Conservation (phyloP, 2,797 vertebrate genomes). For the Cetoscarus ocellatus region DNA sequence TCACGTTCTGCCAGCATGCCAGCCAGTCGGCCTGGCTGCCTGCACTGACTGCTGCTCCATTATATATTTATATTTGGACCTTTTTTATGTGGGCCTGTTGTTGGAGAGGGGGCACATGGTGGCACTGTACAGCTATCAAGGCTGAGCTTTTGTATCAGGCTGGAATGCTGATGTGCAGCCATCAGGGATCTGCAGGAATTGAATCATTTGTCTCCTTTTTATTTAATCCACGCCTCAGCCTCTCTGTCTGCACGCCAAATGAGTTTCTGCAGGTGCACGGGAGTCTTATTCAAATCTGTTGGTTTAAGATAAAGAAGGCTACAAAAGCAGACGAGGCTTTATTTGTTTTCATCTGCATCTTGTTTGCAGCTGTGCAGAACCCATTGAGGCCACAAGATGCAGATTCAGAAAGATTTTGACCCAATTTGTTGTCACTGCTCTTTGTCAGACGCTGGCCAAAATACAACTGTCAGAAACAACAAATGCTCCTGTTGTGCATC, state of each 20-base stretch:
- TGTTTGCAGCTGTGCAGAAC: not conserved
- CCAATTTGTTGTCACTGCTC: too few relatives aligned
- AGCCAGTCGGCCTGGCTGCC: constrained; percentile 30
- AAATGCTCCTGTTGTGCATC: too few relatives aligned
- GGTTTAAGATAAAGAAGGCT: constrained; percentile 37
- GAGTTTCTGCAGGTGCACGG: constrained; percentile 32
- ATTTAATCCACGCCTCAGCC: not conserved
- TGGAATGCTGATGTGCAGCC: constrained; percentile 12
- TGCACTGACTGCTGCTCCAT: constrained; percentile 52
- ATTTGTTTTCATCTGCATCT: constrained; percentile 13
- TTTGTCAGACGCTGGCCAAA: too few relatives aligned
- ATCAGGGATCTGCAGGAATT: constrained; percentile 11
- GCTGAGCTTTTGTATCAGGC: constrained; percentile 4
- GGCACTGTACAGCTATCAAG: constrained; percentile 31
- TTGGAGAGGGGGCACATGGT: constrained; percentile 30
- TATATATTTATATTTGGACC: constrained; percentile 61
- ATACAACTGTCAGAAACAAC: too few relatives aligned
- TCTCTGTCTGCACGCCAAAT: not conserved
- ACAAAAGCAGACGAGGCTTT: not conserved
- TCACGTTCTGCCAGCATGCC: constrained; percentile 44
- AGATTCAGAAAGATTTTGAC: too few relatives aligned
- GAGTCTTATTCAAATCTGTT: constrained; percentile 24
- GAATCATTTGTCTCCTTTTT: not conserved
- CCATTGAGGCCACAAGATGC: not conserved
- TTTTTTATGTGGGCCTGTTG: constrained; percentile 39